Base-by-base conservation (phyloP, 2,113 vertebrate species). In the Geococcyx californianus region DNA sequence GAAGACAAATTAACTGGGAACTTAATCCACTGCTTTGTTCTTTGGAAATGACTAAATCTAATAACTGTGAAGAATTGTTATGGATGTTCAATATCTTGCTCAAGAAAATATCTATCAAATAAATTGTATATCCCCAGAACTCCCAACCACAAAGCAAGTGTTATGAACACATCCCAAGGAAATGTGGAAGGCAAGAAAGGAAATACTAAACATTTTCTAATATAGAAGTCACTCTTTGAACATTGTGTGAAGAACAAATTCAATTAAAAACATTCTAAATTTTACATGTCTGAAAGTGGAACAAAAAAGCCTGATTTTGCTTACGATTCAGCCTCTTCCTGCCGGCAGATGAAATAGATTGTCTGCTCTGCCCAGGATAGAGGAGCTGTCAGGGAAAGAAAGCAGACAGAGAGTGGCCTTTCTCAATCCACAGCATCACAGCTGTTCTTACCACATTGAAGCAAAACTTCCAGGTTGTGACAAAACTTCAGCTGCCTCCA, bases 1-100 rank as follows among this genome's bases (percentile, higher is more conserved):
- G 47, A 81, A 92, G 76, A 56, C 12, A 91, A 85, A 93, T 94
- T 90, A 95, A 54, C 69, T 88, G n/a, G 66, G 54, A 93, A 58
- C 69, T 78, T 92, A 94, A 90, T 77, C 79, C 67, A 45, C 36
- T 78, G 51, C 40, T 93, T 87, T 91, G 28, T 90, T 89, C 78
- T 84, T 72, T 58, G 60, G 45, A 92, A 93, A 63, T 77, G 17
- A 34, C 26, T 89, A 87, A 83, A 96, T 82, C 73, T 78, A 95
- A 93, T 80, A 90, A 59, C 68, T 68, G 24, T 52, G 62, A 87
- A 87, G 54, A 74, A 90, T 66, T 60, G 38, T 51, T 89, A 76
- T 14, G 44, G 40, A 69, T 87, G 29, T 62, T 95, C 44, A 24
- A 81, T 89, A 93, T 36, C 68, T 86, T 69, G 44, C 34, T 80